These are phyloP conservation scores for Spodoptera frugiperda DNA, from an alignment of 1,140 invertebrate genomes.

Conservation along the genomic window DNA sequence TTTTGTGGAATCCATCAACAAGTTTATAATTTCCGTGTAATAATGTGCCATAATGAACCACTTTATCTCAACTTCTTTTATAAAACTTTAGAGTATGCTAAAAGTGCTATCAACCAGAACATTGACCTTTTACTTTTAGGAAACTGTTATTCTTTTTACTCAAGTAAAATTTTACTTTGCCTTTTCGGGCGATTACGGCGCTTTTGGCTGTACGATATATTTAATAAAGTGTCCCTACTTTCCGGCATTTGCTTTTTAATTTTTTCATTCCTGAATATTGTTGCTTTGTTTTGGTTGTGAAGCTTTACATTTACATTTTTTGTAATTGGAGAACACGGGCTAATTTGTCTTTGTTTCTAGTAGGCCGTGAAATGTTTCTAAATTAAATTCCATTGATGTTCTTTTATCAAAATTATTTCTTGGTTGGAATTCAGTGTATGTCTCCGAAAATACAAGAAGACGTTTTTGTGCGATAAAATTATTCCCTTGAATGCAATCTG, in stretches of 20 bases:
- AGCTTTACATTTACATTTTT: too few relatives aligned
- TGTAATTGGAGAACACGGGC: too few relatives aligned
- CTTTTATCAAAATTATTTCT: too few relatives aligned
- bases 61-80: background rate
- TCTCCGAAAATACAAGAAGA: background rate
- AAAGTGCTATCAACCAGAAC: background rate
- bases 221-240: conserved; percentile 22
- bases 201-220: conserved; percentile 1
- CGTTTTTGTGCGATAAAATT: too few relatives aligned
- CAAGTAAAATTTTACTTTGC: conserved; percentile 3
- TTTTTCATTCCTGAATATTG: background rate
- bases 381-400: too few relatives aligned
- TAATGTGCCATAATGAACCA: background rate
- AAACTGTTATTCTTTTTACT: background rate
- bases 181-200: too few relatives aligned
- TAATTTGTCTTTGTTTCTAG: too few relatives aligned
- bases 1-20: background rate
- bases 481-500: background rate
- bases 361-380: too few relatives aligned
- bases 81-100: background rate
- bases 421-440: background rate
- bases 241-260: background rate
- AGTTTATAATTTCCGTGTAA: background rate
- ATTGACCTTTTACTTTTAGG: conserved; percentile 13
- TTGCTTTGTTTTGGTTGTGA: too few relatives aligned